Evolutionary conservation across 2,113 vertebrate genomes (phyloP).

Genomic region (Phyllopteryx taeniolatus): DNA sequence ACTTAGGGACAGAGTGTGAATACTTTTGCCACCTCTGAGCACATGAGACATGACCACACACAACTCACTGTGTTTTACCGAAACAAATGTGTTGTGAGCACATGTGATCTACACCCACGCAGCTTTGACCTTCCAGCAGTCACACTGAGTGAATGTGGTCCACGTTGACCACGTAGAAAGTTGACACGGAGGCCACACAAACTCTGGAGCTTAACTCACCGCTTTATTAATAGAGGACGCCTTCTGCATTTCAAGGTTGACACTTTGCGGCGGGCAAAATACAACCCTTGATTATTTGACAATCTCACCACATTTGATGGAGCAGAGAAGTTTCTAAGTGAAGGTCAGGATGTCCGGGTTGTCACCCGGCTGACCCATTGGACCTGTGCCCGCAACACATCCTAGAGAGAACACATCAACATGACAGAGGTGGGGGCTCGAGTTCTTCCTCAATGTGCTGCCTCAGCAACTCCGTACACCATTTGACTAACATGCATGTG

Average conservation of each 20-base stretch:
- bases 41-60: no score
- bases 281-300: slow-evolving; percentile 44
- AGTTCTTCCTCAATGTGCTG: not conserved
- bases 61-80: slow-evolving; percentile 10
- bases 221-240: slow-evolving; percentile 58
- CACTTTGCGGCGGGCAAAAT: slow-evolving; percentile 20
- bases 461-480: no score
- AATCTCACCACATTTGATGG: slow-evolving; percentile 28
- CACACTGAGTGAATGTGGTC: slow-evolving; percentile 21
- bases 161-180: slow-evolving; percentile 49
- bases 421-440: not conserved
- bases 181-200: slow-evolving; percentile 37
- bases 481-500: no score
- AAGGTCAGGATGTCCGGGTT: slow-evolving; percentile 14
- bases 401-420: no score
- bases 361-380: slow-evolving; percentile 22
- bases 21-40: not conserved
- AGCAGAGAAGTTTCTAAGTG: slow-evolving; percentile 1
- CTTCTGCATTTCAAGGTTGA: slow-evolving; percentile 37
- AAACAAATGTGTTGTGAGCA: not conserved
- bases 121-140: slow-evolving; percentile 29
- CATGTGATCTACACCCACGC: slow-evolving; percentile 6
- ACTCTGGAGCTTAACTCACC: slow-evolving; percentile 53
- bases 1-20: no score
- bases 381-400: slow-evolving; percentile 10